Conservation (phyloP, 2,888 invertebrate genomes). For the Lepidochitona cinerea region DNA sequence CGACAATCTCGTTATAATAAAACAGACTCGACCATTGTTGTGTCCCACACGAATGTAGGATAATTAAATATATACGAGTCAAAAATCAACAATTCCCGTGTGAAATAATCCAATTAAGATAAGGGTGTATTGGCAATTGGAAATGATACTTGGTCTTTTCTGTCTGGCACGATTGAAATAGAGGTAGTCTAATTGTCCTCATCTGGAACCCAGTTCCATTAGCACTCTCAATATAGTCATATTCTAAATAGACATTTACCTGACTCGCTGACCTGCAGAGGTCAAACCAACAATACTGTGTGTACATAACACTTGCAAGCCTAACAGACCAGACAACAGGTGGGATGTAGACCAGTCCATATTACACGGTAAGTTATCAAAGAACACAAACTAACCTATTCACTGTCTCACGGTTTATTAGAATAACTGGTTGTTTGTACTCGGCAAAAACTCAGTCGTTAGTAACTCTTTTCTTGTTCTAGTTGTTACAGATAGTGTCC, state of each 20-base stretch:
- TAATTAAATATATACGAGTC: not conserved
- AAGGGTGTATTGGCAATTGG: not conserved
- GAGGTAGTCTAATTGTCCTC: no score
- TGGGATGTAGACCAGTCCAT: not conserved
- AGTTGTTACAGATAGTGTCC: no score
- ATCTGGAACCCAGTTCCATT: no score
- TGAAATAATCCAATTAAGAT: constrained; percentile 4
- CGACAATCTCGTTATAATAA: no score
- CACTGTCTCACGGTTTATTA: not conserved
- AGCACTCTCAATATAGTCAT: constrained; percentile 1
- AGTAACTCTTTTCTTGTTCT: no score
- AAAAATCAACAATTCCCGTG: constrained; percentile 1
- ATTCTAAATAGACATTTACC: not conserved
- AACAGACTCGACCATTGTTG: no score
- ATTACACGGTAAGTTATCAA: not conserved
- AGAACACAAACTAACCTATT: not conserved
- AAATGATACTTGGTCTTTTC: no score
- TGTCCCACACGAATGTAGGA: no score
- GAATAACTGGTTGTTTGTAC: not conserved
- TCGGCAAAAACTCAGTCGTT: no score
- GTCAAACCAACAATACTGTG: not conserved
- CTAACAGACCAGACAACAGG: not conserved
- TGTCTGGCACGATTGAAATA: not conserved
- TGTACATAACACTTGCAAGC: not conserved
- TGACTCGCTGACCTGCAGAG: not conserved